A percentile compares a stretch with the other conserved stretches of the same genome.
These are phyloP conservation scores for Eurosta solidaginis DNA, from an alignment of 1,140 invertebrate species.

Conservation along the genomic window DNA sequence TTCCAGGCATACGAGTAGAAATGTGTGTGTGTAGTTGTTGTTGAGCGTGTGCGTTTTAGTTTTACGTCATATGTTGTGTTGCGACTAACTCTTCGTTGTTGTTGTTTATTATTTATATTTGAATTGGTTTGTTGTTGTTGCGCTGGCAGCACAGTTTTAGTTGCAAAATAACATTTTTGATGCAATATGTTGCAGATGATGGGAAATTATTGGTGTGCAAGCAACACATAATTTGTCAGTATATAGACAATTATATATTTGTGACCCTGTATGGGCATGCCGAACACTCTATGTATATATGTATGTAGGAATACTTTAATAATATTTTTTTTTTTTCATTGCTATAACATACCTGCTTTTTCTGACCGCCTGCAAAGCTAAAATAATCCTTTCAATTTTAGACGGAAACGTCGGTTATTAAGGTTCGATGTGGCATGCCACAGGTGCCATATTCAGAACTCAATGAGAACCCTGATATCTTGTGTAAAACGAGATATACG, in stretches of 20 bases:
- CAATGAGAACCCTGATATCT: no score
- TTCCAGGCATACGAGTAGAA: no score
- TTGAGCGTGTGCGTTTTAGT: neutral
- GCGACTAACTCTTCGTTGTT: neutral
- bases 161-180: neutral
- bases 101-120: no score
- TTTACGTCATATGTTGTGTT: neutral
- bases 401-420: no score
- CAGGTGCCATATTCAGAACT: no score
- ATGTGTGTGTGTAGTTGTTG: no score
- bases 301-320: neutral
- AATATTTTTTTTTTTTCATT: no score
- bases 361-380: no score
- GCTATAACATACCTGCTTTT: no score
- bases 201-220: slow-evolving; percentile 11
- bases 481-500: no score
- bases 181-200: slow-evolving; percentile 8
- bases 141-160: neutral
- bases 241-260: neutral
- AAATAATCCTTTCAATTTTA: no score
- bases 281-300: neutral
- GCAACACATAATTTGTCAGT: slow-evolving; percentile 23
- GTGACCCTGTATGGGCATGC: neutral
- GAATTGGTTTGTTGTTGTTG: neutral
- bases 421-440: no score